Evolutionary conservation across 1,140 invertebrate species (phyloP).

Genomic region (Spodoptera frugiperda): DNA sequence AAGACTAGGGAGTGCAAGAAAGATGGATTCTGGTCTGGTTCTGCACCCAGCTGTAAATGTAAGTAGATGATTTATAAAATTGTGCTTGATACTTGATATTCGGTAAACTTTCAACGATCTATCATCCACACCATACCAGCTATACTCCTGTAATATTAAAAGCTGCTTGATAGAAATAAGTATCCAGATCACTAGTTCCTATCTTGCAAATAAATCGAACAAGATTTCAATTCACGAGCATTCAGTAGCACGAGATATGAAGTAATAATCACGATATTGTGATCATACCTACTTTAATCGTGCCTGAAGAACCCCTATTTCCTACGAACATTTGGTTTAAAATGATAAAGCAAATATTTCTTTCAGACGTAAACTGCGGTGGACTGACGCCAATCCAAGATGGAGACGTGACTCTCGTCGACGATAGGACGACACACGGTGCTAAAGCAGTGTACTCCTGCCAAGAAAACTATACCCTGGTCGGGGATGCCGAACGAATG

Average conservation of each 20-base stretch:
- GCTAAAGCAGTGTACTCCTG: conserved; percentile 92
- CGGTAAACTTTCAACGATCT: too few relatives aligned
- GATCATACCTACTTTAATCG: too few relatives aligned
- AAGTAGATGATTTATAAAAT: conserved; percentile 72
- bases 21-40: conserved; percentile 93
- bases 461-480: conserved; percentile 93
- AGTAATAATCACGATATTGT: too few relatives aligned
- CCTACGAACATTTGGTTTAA: too few relatives aligned
- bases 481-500: conserved; percentile 90
- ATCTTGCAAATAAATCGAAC: too few relatives aligned
- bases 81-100: not conserved
- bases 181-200: too few relatives aligned
- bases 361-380: conserved; percentile 94
- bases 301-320: too few relatives aligned
- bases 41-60: conserved; percentile 95
- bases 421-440: conserved; percentile 92
- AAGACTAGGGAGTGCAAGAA: conserved; percentile 89
- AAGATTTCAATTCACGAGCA: too few relatives aligned
- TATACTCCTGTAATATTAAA: too few relatives aligned
- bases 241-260: too few relatives aligned
- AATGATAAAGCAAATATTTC: not conserved
- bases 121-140: too few relatives aligned
- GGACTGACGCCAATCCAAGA: conserved; percentile 90
- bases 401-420: conserved; percentile 89
- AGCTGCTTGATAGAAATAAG: too few relatives aligned